Percentiles rank a stretch among this genome's conserved stretches.
Evolutionary conservation across 2,797 vertebrate species (phyloP).

Genomic region (Eurystomus glaucurus): DNA sequence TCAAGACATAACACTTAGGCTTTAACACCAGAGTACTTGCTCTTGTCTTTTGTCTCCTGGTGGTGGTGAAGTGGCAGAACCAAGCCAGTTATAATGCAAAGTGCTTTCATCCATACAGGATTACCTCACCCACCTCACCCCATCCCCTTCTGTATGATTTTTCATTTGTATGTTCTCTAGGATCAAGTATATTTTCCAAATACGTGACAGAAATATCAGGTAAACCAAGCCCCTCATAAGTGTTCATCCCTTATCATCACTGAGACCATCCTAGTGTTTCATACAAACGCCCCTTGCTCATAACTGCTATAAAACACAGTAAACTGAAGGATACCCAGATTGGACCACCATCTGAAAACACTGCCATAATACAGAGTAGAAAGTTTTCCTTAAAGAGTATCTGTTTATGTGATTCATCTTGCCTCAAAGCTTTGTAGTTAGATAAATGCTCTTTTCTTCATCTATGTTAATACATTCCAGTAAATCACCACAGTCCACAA

Average conservation of each 20-base stretch:
- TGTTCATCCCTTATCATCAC: neutral
- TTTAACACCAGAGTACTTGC: neutral
- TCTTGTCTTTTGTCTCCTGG: neutral
- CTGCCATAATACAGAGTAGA: neutral
- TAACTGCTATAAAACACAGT: constrained; percentile 10
- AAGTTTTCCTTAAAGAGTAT: constrained; percentile 46
- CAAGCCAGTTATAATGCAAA: neutral
- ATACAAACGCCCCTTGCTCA: neutral
- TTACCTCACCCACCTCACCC: neutral
- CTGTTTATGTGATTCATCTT: constrained; percentile 11
- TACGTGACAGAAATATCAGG: neutral
- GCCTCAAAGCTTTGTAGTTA: constrained; percentile 36
- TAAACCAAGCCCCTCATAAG: neutral
- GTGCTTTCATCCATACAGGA: neutral
- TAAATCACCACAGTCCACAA: constrained; percentile 13
- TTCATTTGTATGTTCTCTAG: neutral
- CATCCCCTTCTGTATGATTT: neutral
- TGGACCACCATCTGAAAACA: neutral
- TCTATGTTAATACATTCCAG: constrained; percentile 19
- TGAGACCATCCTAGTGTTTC: neutral
- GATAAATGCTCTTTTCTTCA: constrained; percentile 50
- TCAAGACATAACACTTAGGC: neutral
- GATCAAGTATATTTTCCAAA: neutral
- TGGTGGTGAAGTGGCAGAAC: neutral
- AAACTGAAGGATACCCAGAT: constrained; percentile 28